phyloP scores from a whole-genome alignment of 2,113 vertebrate genomes.

The Craseonycteris thonglongyai region DNA sequence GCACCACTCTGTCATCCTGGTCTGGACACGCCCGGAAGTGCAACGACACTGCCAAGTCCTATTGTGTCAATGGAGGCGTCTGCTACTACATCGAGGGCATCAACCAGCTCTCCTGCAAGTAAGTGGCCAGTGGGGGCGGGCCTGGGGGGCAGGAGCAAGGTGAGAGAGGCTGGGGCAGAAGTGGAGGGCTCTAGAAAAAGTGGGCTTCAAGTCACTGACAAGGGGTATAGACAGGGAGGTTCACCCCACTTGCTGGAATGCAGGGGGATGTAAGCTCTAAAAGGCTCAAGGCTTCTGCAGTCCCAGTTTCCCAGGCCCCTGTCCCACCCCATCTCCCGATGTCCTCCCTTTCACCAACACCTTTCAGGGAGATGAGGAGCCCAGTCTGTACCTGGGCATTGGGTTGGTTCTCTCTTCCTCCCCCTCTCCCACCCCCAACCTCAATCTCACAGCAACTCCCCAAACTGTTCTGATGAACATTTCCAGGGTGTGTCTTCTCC shows the following conservation, averaged over 20 bases:
- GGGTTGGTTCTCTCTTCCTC: not conserved
- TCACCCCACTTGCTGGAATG: not conserved
- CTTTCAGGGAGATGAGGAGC: not conserved
- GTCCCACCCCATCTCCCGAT: not conserved
- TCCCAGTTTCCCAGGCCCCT: not conserved
- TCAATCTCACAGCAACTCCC: constrained; percentile 38
- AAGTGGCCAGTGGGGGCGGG: constrained; percentile 78
- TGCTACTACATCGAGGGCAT: constrained; percentile 98
- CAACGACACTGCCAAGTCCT: constrained; percentile 96
- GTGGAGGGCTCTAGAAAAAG: constrained; percentile 53
- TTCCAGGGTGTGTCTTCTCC: not conserved
- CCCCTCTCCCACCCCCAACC: not conserved
- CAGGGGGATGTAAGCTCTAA: not conserved
- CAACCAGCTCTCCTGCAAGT: constrained; percentile 98
- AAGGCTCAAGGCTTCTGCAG: not conserved
- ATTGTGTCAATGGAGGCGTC: constrained; percentile 96
- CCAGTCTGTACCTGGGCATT: not conserved
- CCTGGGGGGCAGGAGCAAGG: not conserved
- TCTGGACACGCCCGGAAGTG: constrained; percentile 94
- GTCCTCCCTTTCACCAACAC: not conserved
- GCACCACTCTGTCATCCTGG: constrained; percentile 91
- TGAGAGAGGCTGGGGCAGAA: constrained; percentile 29
- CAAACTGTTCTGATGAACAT: constrained; percentile 7
- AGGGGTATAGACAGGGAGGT: not conserved
- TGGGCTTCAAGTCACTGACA: not conserved